phyloP scores from a whole-genome alignment of 2,113 vertebrate genomes.

The Anoplopoma fimbria region DNA sequence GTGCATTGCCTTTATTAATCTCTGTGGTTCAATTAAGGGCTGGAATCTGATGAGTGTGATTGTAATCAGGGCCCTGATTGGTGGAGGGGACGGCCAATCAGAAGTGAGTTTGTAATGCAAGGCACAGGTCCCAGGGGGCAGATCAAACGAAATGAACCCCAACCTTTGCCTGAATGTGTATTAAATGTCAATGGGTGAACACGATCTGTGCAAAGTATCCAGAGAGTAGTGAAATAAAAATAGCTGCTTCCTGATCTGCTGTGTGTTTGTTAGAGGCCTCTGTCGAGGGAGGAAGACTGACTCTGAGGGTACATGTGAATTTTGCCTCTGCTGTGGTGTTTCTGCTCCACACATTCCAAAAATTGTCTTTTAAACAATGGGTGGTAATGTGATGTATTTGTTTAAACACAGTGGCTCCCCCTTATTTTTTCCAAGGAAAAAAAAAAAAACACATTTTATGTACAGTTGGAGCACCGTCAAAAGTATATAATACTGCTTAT shows the following conservation, averaged over 20 bases:
- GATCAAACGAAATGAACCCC: constrained; percentile 36
- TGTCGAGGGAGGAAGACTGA: neutral
- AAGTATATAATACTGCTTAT: neutral
- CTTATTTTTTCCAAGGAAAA: neutral
- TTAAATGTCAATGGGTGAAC: constrained; percentile 73
- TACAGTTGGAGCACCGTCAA: neutral
- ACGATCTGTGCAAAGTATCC: constrained; percentile 76
- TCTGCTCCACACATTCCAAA: neutral
- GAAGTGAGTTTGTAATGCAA: constrained; percentile 62
- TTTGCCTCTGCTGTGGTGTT: neutral
- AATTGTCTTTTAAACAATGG: neutral
- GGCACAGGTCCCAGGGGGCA: constrained; percentile 19
- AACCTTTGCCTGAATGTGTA: constrained; percentile 69
- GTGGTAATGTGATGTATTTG: neutral
- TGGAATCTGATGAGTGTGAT: constrained; percentile 80
- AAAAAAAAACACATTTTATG: too few species aligned
- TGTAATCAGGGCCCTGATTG: constrained; percentile 75
- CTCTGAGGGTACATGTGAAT: neutral
- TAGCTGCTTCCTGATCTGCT: constrained; percentile 85
- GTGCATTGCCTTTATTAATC: constrained; percentile 84
- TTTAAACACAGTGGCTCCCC: neutral
- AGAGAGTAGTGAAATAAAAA: constrained; percentile 91
- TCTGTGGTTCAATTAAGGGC: constrained; percentile 76
- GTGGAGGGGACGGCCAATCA: constrained; percentile 52
- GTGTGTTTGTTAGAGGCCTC: constrained; percentile 42